Conservation (phyloP, 2,113 vertebrate species). For the Colius striatus region DNA sequence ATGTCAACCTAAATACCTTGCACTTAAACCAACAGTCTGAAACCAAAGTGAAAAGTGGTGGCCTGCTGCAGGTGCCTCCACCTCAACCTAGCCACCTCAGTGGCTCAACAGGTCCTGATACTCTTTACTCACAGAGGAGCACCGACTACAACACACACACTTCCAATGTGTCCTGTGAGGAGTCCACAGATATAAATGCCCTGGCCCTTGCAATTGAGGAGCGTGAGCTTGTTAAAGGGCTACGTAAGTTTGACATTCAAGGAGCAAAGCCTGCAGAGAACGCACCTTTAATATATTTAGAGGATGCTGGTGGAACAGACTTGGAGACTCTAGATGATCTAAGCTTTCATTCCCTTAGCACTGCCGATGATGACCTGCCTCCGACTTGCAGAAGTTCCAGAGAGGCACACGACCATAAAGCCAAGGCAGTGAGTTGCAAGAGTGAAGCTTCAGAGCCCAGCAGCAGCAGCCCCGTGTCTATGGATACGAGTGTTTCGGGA, state of each 20-base stretch:
- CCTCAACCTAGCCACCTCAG: background rate
- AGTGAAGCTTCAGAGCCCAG: slow-evolving; percentile 78
- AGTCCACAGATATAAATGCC: slow-evolving; percentile 66
- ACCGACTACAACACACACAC: background rate
- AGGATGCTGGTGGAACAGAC: slow-evolving; percentile 68
- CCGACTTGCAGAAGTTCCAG: slow-evolving; percentile 52
- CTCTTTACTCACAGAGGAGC: background rate
- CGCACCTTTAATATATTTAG: slow-evolving; percentile 59
- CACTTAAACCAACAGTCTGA: slow-evolving; percentile 40
- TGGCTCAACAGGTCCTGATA: background rate
- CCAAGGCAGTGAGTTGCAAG: slow-evolving; percentile 60
- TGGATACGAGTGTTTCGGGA: slow-evolving; percentile 75
- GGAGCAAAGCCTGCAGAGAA: slow-evolving; percentile 75
- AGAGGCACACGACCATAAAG: slow-evolving; percentile 30
- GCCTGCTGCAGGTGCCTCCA: background rate
- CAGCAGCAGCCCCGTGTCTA: slow-evolving; percentile 75
- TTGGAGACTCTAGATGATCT: slow-evolving; percentile 62
- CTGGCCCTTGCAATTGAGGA: slow-evolving; percentile 84
- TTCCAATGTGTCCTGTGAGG: slow-evolving; percentile 20
- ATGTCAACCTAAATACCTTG: slow-evolving; percentile 65
- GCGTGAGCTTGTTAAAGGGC: slow-evolving; percentile 82
- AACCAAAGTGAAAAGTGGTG: background rate
- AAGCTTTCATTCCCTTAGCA: slow-evolving; percentile 51
- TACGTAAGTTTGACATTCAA: slow-evolving; percentile 81
- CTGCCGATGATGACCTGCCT: slow-evolving; percentile 5